Base-by-base conservation (phyloP, 2,888 invertebrate species). In the Patella pellucida region DNA sequence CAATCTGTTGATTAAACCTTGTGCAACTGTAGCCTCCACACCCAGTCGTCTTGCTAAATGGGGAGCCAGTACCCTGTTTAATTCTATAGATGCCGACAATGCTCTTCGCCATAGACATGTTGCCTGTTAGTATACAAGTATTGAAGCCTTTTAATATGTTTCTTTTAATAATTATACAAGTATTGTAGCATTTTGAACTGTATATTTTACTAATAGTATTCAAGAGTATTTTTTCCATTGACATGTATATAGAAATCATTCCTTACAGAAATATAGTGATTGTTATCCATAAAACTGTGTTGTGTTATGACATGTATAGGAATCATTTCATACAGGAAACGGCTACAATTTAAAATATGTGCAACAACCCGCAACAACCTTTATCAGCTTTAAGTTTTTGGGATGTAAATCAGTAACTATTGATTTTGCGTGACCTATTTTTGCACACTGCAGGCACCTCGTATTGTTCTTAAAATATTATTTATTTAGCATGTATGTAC, bases 51-150 rank as follows among this genome's bases (percentile, higher is more conserved):
- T 82, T n/a, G 87, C 84, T 67, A 89, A 76, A n/a, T 82, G 83
- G 52, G 84, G 85, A 50, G 86, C 85, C 23, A 86, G 71, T 4
- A 88, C 75, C 52, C 85, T 80, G 73, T 76, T 85, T 71, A 84
- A 79, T 69, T 89, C 89, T 12, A 84, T 75, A 76, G 87, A 86
- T 5, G 87, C 86, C 52, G 82, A 50, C 71, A 90, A 79, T 19
- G 88, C 82, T 69, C 89, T 81, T 74, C 89, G 83, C 89, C 89
- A 90, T 68, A 89, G 78, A 79, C 89, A 90, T 16, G 86, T 87
- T 16, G 86, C 88, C 89, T 89, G 71, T 41, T 81, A 79, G 52
- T 15, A 50, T 19, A 78, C 52, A 69, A 50, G 62, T 52, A 69
- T 23, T 69, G 68, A 52, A 9, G 7, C 23, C 3, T 31, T 69